Evolutionary conservation across 2,888 invertebrate genomes (phyloP).

Genomic region (Trichogramma dendrolimi): DNA sequence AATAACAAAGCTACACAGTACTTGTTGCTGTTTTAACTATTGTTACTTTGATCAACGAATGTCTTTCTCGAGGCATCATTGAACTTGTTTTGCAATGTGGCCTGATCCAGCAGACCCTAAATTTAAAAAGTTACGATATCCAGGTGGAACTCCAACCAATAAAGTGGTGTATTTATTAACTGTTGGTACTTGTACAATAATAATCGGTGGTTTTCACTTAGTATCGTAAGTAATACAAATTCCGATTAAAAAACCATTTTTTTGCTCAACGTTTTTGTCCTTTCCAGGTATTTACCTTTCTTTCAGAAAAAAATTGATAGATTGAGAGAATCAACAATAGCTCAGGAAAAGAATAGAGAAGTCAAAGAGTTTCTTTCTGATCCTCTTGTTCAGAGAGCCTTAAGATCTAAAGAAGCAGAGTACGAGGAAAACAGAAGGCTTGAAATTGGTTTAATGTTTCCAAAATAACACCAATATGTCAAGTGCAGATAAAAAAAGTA

Average conservation of each 20-base stretch:
- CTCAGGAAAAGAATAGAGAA: neutral
- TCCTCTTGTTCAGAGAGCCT: neutral
- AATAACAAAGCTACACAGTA: too few species aligned
- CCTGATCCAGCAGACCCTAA: conserved; percentile 32
- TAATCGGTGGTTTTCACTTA: neutral
- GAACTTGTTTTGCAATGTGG: conserved; percentile 27
- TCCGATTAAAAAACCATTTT: neutral
- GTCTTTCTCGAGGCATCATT: too few species aligned
- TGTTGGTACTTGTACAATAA: neutral
- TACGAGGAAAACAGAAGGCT: neutral
- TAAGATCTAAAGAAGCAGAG: neutral
- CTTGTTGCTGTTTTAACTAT: too few species aligned
- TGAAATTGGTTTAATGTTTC: neutral
- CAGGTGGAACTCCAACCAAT: conserved; percentile 37
- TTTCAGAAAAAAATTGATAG: neutral
- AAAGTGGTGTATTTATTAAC: conserved; percentile 4
- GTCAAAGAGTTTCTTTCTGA: neutral
- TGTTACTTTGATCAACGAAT: too few species aligned
- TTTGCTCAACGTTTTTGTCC: neutral
- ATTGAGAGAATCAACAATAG: neutral
- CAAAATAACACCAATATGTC: conserved; percentile 2
- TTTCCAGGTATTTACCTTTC: conserved; percentile 7
- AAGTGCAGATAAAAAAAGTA: neutral
- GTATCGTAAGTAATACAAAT: neutral
- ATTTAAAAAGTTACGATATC: conserved; percentile 35